Percentiles rank a stretch among this genome's conserved stretches.
phyloP scores from a whole-genome alignment of 2,113 vertebrate species.

The Platysteira castanea region DNA sequence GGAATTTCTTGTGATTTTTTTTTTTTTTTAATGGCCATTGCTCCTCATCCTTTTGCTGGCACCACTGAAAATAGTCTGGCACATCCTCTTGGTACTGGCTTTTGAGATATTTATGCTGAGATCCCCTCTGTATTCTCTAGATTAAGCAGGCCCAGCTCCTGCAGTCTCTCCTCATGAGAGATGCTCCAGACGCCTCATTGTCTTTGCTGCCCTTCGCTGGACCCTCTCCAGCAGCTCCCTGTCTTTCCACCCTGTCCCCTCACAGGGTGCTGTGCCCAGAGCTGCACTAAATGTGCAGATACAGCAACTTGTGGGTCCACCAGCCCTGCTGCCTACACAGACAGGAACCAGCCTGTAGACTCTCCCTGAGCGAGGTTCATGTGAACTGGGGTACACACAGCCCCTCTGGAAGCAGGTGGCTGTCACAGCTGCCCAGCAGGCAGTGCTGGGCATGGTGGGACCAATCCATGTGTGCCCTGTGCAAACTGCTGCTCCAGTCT shows the following conservation, averaged over 20 bases:
- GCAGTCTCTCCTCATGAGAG: neutral
- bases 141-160: neutral
- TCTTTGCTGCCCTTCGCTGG: neutral
- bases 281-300: neutral
- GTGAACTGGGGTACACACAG: rapidly evolving
- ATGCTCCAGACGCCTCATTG: neutral
- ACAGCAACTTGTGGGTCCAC: neutral
- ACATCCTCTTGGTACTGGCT: neutral
- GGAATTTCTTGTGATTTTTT: neutral
- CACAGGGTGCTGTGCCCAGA: neutral
- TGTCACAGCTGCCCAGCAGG: rapidly evolving
- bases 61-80: neutral
- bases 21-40: neutral
- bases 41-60: rapidly evolving
- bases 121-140: neutral
- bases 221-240: neutral
- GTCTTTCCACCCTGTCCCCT: neutral
- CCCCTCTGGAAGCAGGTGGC: rapidly evolving
- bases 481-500: neutral
- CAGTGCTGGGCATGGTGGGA: neutral
- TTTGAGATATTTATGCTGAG: neutral
- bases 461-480: neutral
- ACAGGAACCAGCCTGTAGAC: neutral
- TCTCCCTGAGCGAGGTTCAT: rapidly evolving
- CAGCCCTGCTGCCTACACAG: neutral